Evolutionary conservation across 2,797 vertebrate species (phyloP), one percentile per base, ranked within the genome.

Genomic region (Sebastes glaucus): DNA sequence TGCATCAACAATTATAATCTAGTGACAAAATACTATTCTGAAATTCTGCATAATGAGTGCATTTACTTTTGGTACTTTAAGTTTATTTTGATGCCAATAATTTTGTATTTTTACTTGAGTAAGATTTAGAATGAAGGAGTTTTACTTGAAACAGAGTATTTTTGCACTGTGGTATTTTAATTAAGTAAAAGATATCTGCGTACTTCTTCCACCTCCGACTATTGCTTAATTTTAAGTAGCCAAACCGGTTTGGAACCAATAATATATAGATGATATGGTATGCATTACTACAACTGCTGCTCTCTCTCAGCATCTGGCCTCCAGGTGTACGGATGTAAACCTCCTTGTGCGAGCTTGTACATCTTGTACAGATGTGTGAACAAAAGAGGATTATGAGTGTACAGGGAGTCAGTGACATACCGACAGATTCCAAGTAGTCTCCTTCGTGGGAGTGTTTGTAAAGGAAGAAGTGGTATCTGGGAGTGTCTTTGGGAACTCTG

Each of bases 391-490:
- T 77, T 49, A 64, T 42, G 49, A 62, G 28, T 71, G 61, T 52
- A 18, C 22, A 59, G 27, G 30, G 67, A 23, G 74, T 80, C 52
- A 32, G 60, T 27, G 62, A 84, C 97, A 89, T 92, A 99, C 98
- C 98, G 0, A 99, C 95, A 86, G 97, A 98, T 91, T 99, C 98
- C 49, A 99, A 95, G 88, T 96, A 95, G 92, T 98, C 97, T 52
- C 98, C 98, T 92, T 99, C 98, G 0, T 99, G 97, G 10, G 95
- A 97, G 91, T 99, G 99, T 88, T 97, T 99, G 92, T 98, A 99
- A 66, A 99, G 96, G 92, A 99, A 99, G 92, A 99, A 98, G 93
- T 99, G 98, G 84, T 99, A 99, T 90, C 98, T 97, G 67, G 98
- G 97, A 0, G 98, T 96, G 90, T 99, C 97, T 84, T 95, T 96